Percentiles rank a stretch among this genome's conserved stretches.
These are phyloP conservation scores for Mimas tiliae DNA, from an alignment of 2,888 invertebrate genomes.

Conservation along the genomic window DNA sequence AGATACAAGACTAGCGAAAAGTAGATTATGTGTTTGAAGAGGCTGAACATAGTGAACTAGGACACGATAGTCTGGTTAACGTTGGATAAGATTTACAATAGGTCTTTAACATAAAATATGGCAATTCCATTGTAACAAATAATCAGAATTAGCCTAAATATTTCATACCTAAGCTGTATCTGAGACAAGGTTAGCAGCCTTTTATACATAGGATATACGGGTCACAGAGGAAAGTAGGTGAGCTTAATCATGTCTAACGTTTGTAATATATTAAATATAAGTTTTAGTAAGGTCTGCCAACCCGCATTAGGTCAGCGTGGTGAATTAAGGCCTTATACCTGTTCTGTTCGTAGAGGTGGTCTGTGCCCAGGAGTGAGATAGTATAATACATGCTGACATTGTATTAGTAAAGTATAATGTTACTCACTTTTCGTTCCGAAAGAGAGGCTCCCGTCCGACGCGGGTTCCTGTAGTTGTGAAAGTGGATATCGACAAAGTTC, in stretches of 20 bases:
- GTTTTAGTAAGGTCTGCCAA: background rate
- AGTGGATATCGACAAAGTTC: constrained; percentile 75
- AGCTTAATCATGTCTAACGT: background rate
- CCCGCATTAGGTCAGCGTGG: no score
- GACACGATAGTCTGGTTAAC: background rate
- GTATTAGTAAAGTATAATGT: constrained; percentile 16
- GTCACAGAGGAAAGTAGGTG: background rate
- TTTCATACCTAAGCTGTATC: background rate
- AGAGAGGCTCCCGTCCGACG: constrained; percentile 54
- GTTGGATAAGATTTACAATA: constrained; percentile 31
- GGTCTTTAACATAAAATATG: constrained; percentile 1
- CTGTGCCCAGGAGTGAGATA: no score
- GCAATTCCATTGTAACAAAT: background rate
- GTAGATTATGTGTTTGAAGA: constrained; percentile 2
- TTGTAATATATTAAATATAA: background rate
- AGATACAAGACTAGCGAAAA: background rate
- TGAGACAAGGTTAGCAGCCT: background rate
- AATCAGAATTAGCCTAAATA: constrained; percentile 6
- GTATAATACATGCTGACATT: no score
- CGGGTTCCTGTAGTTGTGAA: constrained; percentile 59
- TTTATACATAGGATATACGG: background rate
- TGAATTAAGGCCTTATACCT: no score
- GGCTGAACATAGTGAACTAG: constrained; percentile 10
- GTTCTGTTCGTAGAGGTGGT: no score
- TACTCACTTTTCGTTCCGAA: constrained; percentile 71